A percentile compares a stretch with the other conserved stretches of the same genome.
Conservation (phyloP, 2,888 invertebrate genomes). For the Hermodice carunculata region DNA sequence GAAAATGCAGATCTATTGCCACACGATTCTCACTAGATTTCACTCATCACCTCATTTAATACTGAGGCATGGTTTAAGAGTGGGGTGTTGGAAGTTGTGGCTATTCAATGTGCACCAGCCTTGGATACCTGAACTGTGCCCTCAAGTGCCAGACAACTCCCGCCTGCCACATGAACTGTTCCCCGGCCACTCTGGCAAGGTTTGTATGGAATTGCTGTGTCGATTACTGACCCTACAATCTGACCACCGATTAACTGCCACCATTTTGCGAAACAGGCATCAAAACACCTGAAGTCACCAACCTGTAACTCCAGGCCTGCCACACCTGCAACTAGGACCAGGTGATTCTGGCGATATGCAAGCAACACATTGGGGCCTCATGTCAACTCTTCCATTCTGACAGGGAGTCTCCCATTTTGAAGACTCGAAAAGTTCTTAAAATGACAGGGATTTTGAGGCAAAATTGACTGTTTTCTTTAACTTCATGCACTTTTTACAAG, state of each 20-base stretch:
- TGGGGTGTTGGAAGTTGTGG: constrained; percentile 12
- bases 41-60: constrained; percentile 11
- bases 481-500: no score
- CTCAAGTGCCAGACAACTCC: constrained; percentile 13
- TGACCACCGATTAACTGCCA: constrained; percentile 23
- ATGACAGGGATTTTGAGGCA: no score
- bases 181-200: neutral
- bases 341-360: constrained; percentile 5
- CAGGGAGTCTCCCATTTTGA: no score
- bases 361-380: no score
- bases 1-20: neutral
- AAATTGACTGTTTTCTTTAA: no score
- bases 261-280: constrained; percentile 16
- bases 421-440: no score
- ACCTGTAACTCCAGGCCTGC: neutral
- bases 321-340: neutral
- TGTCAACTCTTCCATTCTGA: no score
- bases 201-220: neutral
- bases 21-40: neutral
- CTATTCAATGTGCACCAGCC: neutral
- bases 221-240: constrained; percentile 12
- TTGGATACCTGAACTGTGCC: constrained; percentile 2
- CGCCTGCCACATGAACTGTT: constrained; percentile 6
- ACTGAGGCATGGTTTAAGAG: constrained; percentile 11
- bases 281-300: neutral